A percentile compares a stretch with the other conserved stretches of the same genome.
Conservation (phyloP, 2,888 invertebrate genomes). For the Corythucha ciliata region DNA sequence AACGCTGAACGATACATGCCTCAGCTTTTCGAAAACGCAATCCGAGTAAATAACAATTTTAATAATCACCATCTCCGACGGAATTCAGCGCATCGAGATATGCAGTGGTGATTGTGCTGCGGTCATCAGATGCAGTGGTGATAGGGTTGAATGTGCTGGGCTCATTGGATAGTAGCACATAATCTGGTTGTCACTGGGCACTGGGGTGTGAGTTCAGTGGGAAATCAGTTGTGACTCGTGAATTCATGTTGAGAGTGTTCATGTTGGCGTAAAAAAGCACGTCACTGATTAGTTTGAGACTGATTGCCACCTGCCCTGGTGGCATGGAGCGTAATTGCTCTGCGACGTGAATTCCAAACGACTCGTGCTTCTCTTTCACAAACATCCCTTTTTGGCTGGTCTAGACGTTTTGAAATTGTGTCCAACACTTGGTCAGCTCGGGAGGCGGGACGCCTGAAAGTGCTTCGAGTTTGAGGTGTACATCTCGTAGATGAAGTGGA, state of each 20-base stretch:
- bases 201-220: neutral
- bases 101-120: neutral
- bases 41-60: neutral
- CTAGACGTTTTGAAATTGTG: constrained; percentile 14
- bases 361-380: constrained; percentile 9
- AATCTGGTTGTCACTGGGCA: neutral
- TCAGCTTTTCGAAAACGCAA: no score
- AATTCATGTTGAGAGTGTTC: constrained; percentile 12
- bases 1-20: no score
- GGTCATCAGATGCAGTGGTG: neutral
- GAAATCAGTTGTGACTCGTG: constrained; percentile 9
- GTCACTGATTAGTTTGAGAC: constrained; percentile 24
- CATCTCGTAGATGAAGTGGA: constrained; percentile 12
- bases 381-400: constrained; percentile 9
- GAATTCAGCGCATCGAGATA: neutral
- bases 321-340: constrained; percentile 18
- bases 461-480: neutral
- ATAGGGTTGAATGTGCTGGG: neutral
- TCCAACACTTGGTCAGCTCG: constrained; percentile 24
- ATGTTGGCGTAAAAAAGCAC: constrained; percentile 22
- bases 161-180: neutral
- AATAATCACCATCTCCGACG: neutral
- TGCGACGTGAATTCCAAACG: constrained; percentile 22
- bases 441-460: constrained; percentile 18
- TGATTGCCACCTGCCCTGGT: constrained; percentile 10